These are phyloP conservation scores for Balearica regulorum DNA, from an alignment of 2,797 vertebrate species.

Conservation along the genomic window DNA sequence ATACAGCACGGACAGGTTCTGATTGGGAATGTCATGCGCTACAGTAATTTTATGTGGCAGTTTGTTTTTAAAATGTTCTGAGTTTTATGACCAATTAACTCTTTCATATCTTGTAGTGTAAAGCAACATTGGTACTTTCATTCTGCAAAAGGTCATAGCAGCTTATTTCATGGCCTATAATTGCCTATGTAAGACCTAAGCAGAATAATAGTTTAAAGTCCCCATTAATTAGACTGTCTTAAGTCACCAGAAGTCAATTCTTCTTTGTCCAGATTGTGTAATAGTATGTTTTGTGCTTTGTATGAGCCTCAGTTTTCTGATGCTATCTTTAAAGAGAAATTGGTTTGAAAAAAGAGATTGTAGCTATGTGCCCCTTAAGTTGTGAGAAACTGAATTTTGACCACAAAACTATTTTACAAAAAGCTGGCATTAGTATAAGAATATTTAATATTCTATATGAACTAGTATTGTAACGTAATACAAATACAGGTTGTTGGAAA, in stretches of 20 bases:
- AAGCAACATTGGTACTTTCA: background rate
- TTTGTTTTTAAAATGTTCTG: constrained; percentile 4
- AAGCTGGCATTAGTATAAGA: background rate
- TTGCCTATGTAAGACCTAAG: background rate
- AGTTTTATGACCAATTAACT: constrained; percentile 43
- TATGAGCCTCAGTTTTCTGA: background rate
- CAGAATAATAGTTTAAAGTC: background rate
- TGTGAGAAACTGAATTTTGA: background rate
- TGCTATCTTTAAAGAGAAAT: constrained; percentile 1
- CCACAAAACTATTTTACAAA: background rate
- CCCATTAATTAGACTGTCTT: constrained; percentile 1
- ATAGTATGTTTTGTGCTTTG: background rate
- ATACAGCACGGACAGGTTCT: background rate
- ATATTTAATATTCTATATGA: background rate
- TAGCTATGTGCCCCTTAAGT: background rate
- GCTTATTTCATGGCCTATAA: background rate
- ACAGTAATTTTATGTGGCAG: background rate
- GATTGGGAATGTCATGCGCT: background rate
- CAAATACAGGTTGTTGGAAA: background rate
- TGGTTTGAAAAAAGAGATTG: background rate
- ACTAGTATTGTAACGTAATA: background rate
- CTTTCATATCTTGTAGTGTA: background rate
- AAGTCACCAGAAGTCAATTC: background rate
- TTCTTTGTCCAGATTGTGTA: background rate
- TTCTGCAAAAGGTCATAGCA: constrained; percentile 2